Evolutionary conservation across 2,797 vertebrate genomes (phyloP), one percentile per base, ranked within the genome.

Genomic region (Pseudomugil gertrudae): DNA sequence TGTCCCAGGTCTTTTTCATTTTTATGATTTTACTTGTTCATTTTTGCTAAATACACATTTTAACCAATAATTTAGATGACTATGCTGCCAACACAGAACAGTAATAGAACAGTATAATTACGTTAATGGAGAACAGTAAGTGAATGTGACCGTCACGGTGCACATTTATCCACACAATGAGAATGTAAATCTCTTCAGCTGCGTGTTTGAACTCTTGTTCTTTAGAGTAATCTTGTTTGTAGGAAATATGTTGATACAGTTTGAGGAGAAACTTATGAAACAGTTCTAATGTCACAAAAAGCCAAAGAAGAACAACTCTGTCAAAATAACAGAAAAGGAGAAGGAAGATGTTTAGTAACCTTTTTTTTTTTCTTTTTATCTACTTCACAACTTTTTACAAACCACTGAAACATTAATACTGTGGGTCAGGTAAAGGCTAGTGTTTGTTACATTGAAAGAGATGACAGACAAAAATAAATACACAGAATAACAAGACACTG

Each of bases 221-320:
- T 17, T 7, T 6, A 9, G 2, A 1, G 9, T 71, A 32, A 68
- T 43, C 23, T 33, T 36, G 36, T 79, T 71, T 38, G 0, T 1
- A 0, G 14, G 5, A 19, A 66, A 57, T 47, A 5, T 52, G 40
- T 38, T 64, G 48, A 53, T 13, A 24, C 40, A 15, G 40, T 23
- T 69, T 30, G 40, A 32, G 11, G 13, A 63, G 48, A 59, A 26
- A 40, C 30, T 66, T 74, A 58, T 58, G 48, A 78, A 75, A 72
- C 3, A 21, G 14, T 13, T 8, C 17, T 33, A 33, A 24, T 63
- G 32, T 43, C 43, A 72, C 38, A 66, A 59, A 30, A 61, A 24
- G 17, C n/a, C 3, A 76, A 81, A 85, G 40, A 29, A 21, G 15
- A 15, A 27, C 36, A 73, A 57, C 1, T 24, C 5, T 78, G 26